These are phyloP conservation scores for Schizopygopsis malacanthus DNA, from an alignment of 2,797 vertebrate genomes.

Conservation along the genomic window DNA sequence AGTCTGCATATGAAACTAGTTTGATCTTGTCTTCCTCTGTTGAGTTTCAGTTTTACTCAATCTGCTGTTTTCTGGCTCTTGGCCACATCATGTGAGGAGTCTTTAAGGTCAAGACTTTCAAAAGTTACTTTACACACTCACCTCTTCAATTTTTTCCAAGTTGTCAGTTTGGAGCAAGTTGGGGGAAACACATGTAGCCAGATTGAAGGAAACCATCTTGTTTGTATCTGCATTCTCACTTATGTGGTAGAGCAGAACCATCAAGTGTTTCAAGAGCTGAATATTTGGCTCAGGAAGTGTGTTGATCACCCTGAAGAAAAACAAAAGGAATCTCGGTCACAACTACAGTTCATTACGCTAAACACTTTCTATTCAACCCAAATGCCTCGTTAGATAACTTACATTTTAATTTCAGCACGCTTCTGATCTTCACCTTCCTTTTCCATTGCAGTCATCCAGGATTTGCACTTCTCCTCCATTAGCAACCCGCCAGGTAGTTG, in stretches of 20 bases:
- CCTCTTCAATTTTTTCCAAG: slow-evolving; percentile 78
- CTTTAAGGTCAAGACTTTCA: not conserved
- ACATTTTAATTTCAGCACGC: slow-evolving; percentile 80
- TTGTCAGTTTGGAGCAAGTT: slow-evolving; percentile 73
- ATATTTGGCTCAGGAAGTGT: slow-evolving; percentile 79
- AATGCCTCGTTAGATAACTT: slow-evolving; percentile 62
- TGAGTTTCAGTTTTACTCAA: slow-evolving; percentile 35
- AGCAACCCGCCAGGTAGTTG: slow-evolving; percentile 81
- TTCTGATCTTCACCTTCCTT: slow-evolving; percentile 69
- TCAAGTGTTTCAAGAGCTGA: slow-evolving; percentile 76
- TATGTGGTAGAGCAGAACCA: slow-evolving; percentile 78
- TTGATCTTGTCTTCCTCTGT: slow-evolving; percentile 6
- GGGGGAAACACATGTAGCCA: slow-evolving; percentile 85
- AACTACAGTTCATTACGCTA: not conserved
- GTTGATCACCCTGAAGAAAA: slow-evolving; percentile 74
- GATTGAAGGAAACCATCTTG: slow-evolving; percentile 84
- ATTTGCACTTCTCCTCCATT: slow-evolving; percentile 74
- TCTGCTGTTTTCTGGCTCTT: not conserved
- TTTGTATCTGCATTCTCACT: slow-evolving; percentile 73
- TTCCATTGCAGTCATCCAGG: slow-evolving; percentile 83
- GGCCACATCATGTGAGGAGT: slow-evolving; percentile 24
- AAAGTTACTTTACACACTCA: slow-evolving; percentile 55
- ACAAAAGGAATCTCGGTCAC: slow-evolving; percentile 26
- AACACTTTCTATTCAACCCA: not conserved
- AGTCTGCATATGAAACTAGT: not conserved